phyloP scores from a whole-genome alignment of 37 sponge, comb jelly and placozoan genomes.

The Mnemiopsis leidyi region DNA sequence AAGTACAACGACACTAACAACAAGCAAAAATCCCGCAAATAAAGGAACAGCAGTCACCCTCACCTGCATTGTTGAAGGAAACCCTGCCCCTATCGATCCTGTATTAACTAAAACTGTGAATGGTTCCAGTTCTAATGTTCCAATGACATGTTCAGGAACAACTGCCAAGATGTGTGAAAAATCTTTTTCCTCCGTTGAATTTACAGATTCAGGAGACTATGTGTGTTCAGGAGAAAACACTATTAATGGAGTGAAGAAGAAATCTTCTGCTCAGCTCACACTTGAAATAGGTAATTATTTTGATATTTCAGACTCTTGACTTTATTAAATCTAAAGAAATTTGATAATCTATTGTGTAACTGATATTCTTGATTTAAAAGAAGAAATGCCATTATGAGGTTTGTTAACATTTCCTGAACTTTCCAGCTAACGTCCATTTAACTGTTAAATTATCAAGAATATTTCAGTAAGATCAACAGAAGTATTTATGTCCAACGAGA shows the following conservation, averaged over 20 bases:
- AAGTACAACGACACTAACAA: conserved; percentile 12
- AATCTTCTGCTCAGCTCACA: not conserved
- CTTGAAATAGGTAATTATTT: not conserved
- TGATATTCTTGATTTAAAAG: too few relatives aligned
- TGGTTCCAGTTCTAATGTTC: not conserved
- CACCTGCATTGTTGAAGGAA: not conserved
- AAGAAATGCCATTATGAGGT: too few relatives aligned
- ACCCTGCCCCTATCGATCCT: not conserved
- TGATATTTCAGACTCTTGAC: too few relatives aligned
- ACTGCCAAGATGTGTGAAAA: not conserved
- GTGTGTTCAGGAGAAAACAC: not conserved
- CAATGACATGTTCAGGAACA: not conserved
- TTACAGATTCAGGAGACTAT: not conserved
- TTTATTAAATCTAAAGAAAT: too few relatives aligned
- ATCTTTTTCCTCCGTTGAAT: not conserved
- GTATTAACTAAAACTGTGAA: not conserved
- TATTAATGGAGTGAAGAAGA: not conserved
- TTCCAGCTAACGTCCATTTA: too few relatives aligned
- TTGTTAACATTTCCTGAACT: too few relatives aligned
- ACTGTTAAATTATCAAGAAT: not conserved
- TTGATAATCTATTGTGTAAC: too few relatives aligned
- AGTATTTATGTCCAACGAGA: not conserved
- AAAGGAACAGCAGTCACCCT: not conserved
- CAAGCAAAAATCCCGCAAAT: not conserved
- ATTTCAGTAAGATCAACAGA: conserved; percentile 23